Evolutionary conservation across 2,113 vertebrate species (phyloP), one percentile per base, ranked within the genome.

Genomic region (Formicarius rufipectus): DNA sequence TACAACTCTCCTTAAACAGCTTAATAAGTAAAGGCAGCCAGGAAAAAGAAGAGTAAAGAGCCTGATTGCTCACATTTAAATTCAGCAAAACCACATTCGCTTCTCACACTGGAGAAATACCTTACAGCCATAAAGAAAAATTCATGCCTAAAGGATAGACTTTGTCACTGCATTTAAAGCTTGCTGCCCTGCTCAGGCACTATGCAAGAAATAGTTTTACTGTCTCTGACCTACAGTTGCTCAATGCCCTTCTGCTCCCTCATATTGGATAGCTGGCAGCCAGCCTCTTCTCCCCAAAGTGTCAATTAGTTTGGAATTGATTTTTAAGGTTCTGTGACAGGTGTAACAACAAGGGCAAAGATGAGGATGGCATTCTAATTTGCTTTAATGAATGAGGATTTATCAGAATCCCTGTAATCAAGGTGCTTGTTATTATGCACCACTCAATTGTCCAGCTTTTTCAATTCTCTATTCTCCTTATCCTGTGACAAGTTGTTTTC

Each of bases 271-370:
- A 81, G 40, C 37, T 96, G 67, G 8, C 87, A 94, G 73, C 60
- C 58, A 93, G 44, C 91, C 31, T 90, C 52, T 89, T 95, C 66
- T 94, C 45, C 49, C 40, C 25, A 13, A 89, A 91, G 12, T 63
- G 67, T 96, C 95, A 94, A 23, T 76, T 96, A 79, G 64, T 87
- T 83, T 96, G 58, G 77, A 89, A 89, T 52, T 89, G 76, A 64
- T 93, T 93, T 93, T 80, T 92, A 74, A 44, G 44, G 33, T 94
- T 94, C 87, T 50, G 66, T 50, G 28, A 40, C 33, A 93, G 60
- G 52, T 91, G 74, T 76, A 93, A 45, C 14, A 75, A 69, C 18
- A 23, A 13, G 8, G 8, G 9, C 37, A 85, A 85, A 90, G 59
- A 69, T 33, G 37, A 69, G 16, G 6, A 37, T 30, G 22, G 27